Evolutionary conservation across 2,113 vertebrate genomes (phyloP).

Genomic region (Vulpes ferrilata): DNA sequence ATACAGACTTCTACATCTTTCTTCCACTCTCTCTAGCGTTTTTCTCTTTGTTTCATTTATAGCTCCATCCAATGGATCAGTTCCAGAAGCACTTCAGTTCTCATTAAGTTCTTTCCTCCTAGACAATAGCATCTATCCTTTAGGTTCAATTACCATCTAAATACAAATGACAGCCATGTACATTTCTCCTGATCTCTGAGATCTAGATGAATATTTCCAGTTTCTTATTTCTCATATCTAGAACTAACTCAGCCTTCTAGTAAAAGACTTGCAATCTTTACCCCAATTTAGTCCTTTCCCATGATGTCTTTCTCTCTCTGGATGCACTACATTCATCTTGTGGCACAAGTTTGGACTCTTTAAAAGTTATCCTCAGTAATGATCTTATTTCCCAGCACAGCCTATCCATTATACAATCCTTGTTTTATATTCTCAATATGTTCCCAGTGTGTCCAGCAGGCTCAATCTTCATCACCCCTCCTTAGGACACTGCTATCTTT

Average conservation of each 20-base stretch:
- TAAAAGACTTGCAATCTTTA: neutral
- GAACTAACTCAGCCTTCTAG: neutral
- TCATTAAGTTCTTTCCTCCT: neutral
- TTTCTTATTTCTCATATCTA: neutral
- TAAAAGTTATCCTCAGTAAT: neutral
- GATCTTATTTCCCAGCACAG: neutral
- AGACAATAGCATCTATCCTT: neutral
- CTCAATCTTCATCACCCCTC: neutral
- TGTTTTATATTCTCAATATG: neutral
- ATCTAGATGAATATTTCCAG: neutral
- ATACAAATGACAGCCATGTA: too few relatives aligned
- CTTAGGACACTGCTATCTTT: neutral
- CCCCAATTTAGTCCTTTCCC: neutral
- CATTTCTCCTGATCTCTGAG: neutral
- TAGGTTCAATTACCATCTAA: neutral
- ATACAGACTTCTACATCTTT: neutral
- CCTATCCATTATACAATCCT: neutral
- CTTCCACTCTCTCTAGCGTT: neutral
- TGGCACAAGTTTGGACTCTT: neutral
- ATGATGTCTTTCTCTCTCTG: neutral
- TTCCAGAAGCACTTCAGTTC: neutral
- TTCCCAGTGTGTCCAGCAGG: neutral
- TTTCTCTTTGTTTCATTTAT: neutral
- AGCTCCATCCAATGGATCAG: neutral
- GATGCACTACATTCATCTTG: neutral